A percentile compares a stretch with the other conserved stretches of the same genome.
phyloP scores from a whole-genome alignment of 2,888 invertebrate species.

The Ophion ellenae region DNA sequence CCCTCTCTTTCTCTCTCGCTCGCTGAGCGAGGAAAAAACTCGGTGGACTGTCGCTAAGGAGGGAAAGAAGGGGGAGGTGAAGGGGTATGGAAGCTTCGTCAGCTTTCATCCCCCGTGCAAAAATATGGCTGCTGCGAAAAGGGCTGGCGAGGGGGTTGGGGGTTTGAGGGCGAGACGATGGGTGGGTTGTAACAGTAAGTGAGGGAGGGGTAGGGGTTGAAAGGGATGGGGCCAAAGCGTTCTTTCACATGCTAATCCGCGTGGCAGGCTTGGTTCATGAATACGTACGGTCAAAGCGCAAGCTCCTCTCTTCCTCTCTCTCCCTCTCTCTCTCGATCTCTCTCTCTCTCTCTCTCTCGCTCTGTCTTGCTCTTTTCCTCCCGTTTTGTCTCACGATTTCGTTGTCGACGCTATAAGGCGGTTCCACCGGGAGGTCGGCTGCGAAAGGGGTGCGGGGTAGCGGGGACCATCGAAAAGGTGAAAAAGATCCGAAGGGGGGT shows the following conservation, averaged over 20 bases:
- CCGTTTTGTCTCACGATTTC: conserved; percentile 36
- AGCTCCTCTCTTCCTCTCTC: conserved; percentile 36
- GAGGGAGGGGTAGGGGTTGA: conserved; percentile 63
- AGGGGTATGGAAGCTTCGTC: conserved; percentile 56
- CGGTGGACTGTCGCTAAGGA: conserved; percentile 32
- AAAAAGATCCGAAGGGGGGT: conserved; percentile 38
- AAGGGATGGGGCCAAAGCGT: conserved; percentile 79
- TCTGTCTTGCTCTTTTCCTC: conserved; percentile 15
- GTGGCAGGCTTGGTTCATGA: conserved; percentile 80
- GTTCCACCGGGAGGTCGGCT: conserved; percentile 24
- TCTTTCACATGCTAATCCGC: conserved; percentile 83
- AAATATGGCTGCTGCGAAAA: conserved; percentile 65
- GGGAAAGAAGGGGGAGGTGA: conserved; percentile 16
- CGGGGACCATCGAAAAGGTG: conserved; percentile 42
- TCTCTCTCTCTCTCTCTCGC: conserved; percentile 36
- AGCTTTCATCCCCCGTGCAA: conserved; percentile 62
- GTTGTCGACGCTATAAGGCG: conserved; percentile 55
- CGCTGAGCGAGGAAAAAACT: conserved; percentile 42
- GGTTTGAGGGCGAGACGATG: conserved; percentile 24
- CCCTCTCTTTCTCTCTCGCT: conserved; percentile 7
- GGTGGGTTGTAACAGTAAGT: conserved; percentile 44
- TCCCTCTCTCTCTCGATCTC: background rate
- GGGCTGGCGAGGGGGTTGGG: conserved; percentile 36
- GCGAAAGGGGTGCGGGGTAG: conserved; percentile 17
- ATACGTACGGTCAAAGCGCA: conserved; percentile 82